Conservation (phyloP, 2,888 invertebrate species). For the Ophioninae sp. region DNA sequence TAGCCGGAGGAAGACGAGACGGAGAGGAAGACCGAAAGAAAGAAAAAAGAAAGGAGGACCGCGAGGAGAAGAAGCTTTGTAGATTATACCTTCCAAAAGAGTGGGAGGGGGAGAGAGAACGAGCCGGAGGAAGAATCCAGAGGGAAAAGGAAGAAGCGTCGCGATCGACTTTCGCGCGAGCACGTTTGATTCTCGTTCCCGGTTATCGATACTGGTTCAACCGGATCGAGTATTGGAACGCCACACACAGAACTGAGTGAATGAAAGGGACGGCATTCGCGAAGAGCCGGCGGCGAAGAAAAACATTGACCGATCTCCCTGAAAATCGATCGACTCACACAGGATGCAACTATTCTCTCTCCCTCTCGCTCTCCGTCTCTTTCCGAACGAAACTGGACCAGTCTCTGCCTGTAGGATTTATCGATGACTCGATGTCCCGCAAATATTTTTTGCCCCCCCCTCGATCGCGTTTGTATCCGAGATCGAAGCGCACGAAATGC, state of each 20-base stretch:
- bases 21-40: neutral
- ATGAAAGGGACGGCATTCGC: conserved; percentile 66
- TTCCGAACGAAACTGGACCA: conserved; percentile 33
- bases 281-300: conserved; percentile 55
- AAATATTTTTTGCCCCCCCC: conserved; percentile 59
- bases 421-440: conserved; percentile 61
- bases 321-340: conserved; percentile 61
- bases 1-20: neutral
- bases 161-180: conserved; percentile 69
- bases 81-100: conserved; percentile 30
- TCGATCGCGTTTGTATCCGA: neutral
- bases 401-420: conserved; percentile 65
- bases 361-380: conserved; percentile 15
- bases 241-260: conserved; percentile 62
- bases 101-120: conserved; percentile 4
- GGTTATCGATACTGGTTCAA: conserved; percentile 70
- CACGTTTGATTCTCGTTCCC: conserved; percentile 56
- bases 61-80: conserved; percentile 35
- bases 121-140: conserved; percentile 53
- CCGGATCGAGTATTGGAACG: conserved; percentile 67
- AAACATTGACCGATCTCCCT: conserved; percentile 60
- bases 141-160: conserved; percentile 53
- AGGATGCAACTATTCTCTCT: conserved; percentile 31
- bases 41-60: neutral
- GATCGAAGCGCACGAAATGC: neutral